Evolutionary conservation across 2,113 vertebrate species (phyloP).

Genomic region (Cyanoderma ruficeps): DNA sequence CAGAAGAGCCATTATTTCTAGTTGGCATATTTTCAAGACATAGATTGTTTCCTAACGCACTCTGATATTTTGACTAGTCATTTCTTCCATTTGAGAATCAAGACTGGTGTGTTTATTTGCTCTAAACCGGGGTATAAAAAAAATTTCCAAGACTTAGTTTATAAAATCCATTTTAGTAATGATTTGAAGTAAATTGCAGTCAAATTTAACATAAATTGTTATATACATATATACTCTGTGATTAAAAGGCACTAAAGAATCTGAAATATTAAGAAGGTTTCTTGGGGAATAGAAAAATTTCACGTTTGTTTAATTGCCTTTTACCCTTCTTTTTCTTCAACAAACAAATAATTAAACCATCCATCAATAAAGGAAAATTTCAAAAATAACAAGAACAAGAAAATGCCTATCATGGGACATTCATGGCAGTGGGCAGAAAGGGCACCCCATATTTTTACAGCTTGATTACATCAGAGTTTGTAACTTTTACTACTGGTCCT

Average conservation of each 20-base stretch:
- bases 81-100: neutral
- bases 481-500: neutral
- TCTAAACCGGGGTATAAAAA: neutral
- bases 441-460: too few species aligned
- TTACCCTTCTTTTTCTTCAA: neutral
- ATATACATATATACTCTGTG: neutral
- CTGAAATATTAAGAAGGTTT: neutral
- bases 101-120: neutral
- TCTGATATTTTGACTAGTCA: neutral
- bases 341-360: neutral
- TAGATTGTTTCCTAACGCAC: neutral
- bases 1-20: neutral
- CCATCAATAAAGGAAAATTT: neutral
- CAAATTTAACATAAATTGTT: neutral
- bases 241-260: neutral
- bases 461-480: neutral
- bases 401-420: neutral
- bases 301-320: neutral
- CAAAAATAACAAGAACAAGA: neutral
- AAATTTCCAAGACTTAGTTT: neutral
- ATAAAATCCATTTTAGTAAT: neutral
- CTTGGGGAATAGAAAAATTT: neutral
- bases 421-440: neutral
- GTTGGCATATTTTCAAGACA: neutral
- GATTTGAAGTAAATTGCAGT: neutral